Percentiles rank a stretch among this genome's conserved stretches.
phyloP scores from a whole-genome alignment of 92 coral and sea anemone genomes.

The Diadumene lineata region DNA sequence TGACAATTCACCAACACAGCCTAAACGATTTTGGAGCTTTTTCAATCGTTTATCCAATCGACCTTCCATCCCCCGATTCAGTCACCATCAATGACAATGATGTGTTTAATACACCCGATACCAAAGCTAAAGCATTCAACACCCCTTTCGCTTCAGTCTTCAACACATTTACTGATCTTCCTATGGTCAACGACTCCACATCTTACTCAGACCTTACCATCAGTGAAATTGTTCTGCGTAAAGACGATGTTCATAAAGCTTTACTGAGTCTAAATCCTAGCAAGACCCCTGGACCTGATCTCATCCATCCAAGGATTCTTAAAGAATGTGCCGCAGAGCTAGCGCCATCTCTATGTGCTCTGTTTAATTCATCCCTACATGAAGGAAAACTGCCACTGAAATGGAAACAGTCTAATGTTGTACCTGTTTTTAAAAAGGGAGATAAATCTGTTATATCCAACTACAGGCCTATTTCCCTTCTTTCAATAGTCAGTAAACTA shows the following conservation, averaged over 20 bases:
- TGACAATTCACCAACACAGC: conserved; percentile 38
- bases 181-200: no score
- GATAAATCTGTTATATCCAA: conserved; percentile 20
- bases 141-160: conserved; percentile 34
- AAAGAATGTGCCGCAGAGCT: conserved; percentile 48
- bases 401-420: neutral
- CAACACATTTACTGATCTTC: conserved; percentile 22
- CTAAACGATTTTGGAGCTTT: conserved; percentile 49
- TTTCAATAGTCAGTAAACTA: conserved; percentile 49
- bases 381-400: neutral
- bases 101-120: conserved; percentile 5
- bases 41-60: conserved; percentile 45
- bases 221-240: conserved; percentile 11
- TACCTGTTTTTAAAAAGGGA: conserved; percentile 9
- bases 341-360: conserved; percentile 37
- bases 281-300: conserved; percentile 56
- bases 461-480: conserved; percentile 46
- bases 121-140: conserved; percentile 55
- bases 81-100: conserved; percentile 30
- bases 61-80: conserved; percentile 36
- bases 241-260: conserved; percentile 20
- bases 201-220: conserved; percentile 27
- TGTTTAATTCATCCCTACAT: conserved; percentile 34
- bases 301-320: conserved; percentile 33
- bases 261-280: conserved; percentile 34